Conservation (phyloP, 2,888 invertebrate species). For the Sminthurinus aureus region DNA sequence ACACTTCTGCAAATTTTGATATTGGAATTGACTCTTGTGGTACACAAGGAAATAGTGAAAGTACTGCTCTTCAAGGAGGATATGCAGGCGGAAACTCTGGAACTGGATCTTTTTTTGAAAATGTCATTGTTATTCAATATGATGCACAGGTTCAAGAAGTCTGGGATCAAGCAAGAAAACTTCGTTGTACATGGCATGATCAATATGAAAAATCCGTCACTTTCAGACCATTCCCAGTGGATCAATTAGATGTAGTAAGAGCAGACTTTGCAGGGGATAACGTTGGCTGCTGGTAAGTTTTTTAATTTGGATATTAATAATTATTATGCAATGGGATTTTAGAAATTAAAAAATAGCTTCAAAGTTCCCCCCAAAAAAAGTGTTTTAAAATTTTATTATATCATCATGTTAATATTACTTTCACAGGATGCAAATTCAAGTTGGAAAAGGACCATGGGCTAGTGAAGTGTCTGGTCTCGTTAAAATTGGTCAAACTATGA, state of each 20-base stretch:
- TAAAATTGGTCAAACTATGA: slow-evolving; percentile 96
- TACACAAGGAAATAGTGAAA: slow-evolving; percentile 88
- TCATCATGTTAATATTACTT: too few species aligned
- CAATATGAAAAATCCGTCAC: slow-evolving; percentile 95
- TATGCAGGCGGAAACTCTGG: slow-evolving; percentile 89
- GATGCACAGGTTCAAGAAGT: slow-evolving; percentile 95
- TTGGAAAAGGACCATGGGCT: slow-evolving; percentile 95
- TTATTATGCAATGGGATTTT: too few species aligned
- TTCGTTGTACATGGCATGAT: slow-evolving; percentile 95
- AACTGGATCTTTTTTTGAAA: slow-evolving; percentile 92
- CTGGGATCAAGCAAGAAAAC: slow-evolving; percentile 92
- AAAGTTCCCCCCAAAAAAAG: too few species aligned
- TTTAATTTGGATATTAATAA: too few species aligned
- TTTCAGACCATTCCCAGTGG: slow-evolving; percentile 93
- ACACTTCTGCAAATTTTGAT: slow-evolving; percentile 91
- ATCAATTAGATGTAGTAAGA: slow-evolving; percentile 92
- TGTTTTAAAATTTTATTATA: too few species aligned
- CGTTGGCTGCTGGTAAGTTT: too few species aligned
- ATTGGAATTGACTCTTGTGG: slow-evolving; percentile 91
- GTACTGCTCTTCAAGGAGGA: slow-evolving; percentile 72
- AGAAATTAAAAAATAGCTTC: too few species aligned
- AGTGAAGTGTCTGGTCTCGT: slow-evolving; percentile 94
- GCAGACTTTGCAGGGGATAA: slow-evolving; percentile 96
- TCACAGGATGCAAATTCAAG: slow-evolving; percentile 99
- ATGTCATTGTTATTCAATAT: slow-evolving; percentile 93